Conservation (phyloP, 2,797 vertebrate species). For the Pangasius sanitwongsei region DNA sequence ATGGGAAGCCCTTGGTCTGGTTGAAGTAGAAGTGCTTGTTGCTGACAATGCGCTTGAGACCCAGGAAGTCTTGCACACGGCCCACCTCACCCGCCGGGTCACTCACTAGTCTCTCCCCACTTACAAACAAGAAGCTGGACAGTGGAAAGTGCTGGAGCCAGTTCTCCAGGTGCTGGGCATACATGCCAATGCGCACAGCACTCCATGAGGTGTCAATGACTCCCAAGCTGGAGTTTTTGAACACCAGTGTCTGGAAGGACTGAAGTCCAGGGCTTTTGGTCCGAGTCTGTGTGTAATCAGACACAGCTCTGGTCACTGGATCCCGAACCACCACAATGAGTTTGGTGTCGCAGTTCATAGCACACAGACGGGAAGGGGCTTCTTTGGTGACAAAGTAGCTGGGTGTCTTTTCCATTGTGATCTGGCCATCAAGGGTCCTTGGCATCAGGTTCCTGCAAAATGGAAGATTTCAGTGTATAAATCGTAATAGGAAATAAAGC, state of each 20-base stretch:
- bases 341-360: constrained; percentile 86
- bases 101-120: constrained; percentile 87
- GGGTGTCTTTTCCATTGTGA: constrained; percentile 96
- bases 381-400: constrained; percentile 95
- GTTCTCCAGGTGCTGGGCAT: constrained; percentile 90
- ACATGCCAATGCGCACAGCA: constrained; percentile 90
- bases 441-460: constrained; percentile 88
- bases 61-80: constrained; percentile 92
- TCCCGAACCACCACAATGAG: constrained; percentile 93
- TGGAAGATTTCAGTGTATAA: neutral
- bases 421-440: constrained; percentile 87
- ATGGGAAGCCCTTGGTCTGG: constrained; percentile 94
- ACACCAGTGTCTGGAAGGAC: constrained; percentile 85
- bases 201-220: constrained; percentile 90
- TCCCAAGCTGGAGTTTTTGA: constrained; percentile 83
- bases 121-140: constrained; percentile 90
- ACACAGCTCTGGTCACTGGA: constrained; percentile 90
- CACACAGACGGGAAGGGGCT: constrained; percentile 81
- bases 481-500: neutral
- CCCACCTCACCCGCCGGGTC: constrained; percentile 90
- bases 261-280: constrained; percentile 90
- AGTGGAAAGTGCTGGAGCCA: constrained; percentile 90
- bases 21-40: constrained; percentile 96
- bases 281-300: constrained; percentile 91
- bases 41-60: constrained; percentile 85